phyloP scores from a whole-genome alignment of 2,797 vertebrate species.

The Cryptoprocta ferox region DNA sequence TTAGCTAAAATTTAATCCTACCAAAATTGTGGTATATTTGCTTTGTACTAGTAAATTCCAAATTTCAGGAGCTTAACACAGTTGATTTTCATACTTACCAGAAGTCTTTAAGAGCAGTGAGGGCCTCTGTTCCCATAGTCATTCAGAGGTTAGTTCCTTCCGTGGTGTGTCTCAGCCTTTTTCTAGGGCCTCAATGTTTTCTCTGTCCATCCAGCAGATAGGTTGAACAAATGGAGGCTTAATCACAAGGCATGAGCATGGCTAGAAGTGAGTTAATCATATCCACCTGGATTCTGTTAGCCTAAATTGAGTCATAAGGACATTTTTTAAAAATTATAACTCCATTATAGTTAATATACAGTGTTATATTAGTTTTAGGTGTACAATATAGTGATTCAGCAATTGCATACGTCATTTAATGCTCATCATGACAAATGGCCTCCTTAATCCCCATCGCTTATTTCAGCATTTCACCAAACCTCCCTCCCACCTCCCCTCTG shows the following conservation, averaged over 20 bases:
- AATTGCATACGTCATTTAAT: not conserved
- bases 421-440: not conserved
- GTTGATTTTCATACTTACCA: not conserved
- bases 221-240: not conserved
- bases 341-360: not conserved
- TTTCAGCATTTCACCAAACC: not conserved
- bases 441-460: not conserved
- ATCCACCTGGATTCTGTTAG: not conserved
- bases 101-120: not conserved
- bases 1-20: too few relatives aligned
- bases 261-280: not conserved
- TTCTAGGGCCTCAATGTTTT: not conserved
- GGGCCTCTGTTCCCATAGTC: not conserved
- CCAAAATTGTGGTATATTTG: too few relatives aligned
- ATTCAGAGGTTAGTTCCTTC: not conserved
- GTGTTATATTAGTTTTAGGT: not conserved
- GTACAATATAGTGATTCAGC: not conserved
- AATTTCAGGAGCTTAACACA: not conserved
- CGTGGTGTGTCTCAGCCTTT: rapidly evolving
- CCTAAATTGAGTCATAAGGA: not conserved
- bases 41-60: too few relatives aligned
- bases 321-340: not conserved
- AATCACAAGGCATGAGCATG: not conserved
- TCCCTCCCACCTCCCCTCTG: not conserved
- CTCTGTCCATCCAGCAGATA: not conserved